Evolutionary conservation across 2,113 vertebrate genomes (phyloP).

Genomic region (Macrotis lagotis): DNA sequence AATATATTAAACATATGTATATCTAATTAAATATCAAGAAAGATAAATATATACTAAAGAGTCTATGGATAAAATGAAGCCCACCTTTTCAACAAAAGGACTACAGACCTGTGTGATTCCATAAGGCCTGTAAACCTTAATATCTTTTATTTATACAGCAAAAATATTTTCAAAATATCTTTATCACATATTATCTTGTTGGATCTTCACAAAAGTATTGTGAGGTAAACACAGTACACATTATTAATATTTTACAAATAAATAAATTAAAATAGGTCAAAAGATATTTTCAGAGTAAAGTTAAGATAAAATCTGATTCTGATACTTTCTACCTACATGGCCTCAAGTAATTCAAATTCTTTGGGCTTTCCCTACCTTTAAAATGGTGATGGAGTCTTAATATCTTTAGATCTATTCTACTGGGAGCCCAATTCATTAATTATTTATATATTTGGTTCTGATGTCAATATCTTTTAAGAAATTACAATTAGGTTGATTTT

Average conservation of each 20-base stretch:
- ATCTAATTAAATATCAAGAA: constrained; percentile 25
- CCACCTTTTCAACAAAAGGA: constrained; percentile 55
- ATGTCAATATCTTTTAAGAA: too few relatives aligned
- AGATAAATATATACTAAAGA: constrained; percentile 51
- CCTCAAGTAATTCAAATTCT: too few relatives aligned
- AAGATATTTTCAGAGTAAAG: too few relatives aligned
- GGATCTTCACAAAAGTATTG: neutral
- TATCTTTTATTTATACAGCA: neutral
- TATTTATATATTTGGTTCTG: too few relatives aligned
- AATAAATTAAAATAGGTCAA: too few relatives aligned
- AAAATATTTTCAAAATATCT: constrained; percentile 41
- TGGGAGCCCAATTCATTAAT: too few relatives aligned
- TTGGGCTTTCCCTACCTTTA: too few relatives aligned
- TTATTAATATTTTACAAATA: too few relatives aligned
- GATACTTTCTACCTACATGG: constrained; percentile 41
- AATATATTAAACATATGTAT: too few relatives aligned
- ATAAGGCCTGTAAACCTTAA: constrained; percentile 23
- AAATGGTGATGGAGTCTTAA: too few relatives aligned
- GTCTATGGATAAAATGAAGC: constrained; percentile 49
- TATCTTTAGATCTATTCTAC: too few relatives aligned
- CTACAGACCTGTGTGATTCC: constrained; percentile 46
- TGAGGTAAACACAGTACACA: neutral
- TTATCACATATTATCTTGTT: constrained; percentile 51
- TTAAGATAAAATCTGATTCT: neutral
- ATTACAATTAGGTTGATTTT: too few relatives aligned